These are phyloP conservation scores for Diachrysia chrysitis DNA, from an alignment of 2,888 invertebrate genomes.

Conservation along the genomic window DNA sequence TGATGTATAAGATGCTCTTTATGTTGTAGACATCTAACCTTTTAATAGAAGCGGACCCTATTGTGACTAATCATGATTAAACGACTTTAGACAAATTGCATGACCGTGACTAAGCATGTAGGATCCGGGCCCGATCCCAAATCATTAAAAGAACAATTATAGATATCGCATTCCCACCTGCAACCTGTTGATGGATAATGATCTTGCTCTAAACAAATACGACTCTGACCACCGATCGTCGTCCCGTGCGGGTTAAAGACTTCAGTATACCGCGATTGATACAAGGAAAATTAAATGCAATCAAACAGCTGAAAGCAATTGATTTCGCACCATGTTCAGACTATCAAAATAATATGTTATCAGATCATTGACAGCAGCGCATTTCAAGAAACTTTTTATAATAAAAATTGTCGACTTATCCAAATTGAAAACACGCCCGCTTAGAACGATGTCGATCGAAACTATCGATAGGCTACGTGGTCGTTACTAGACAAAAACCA, in stretches of 20 bases:
- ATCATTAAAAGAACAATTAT: conserved; percentile 89
- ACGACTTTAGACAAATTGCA: conserved; percentile 89
- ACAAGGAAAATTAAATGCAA: conserved; percentile 36
- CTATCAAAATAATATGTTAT: conserved; percentile 49
- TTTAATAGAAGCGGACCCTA: conserved; percentile 85
- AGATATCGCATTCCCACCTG: conserved; percentile 88
- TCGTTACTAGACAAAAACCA: conserved; percentile 79
- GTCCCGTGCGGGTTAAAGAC: conserved; percentile 41
- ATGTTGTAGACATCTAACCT: conserved; percentile 81
- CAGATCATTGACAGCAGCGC: conserved; percentile 53
- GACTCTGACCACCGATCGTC: conserved; percentile 71
- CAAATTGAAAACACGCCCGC: conserved; percentile 67
- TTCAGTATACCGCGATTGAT: conserved; percentile 69
- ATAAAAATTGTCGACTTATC: conserved; percentile 63
- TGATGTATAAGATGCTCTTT: conserved; percentile 72
- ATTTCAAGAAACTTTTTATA: conserved; percentile 47
- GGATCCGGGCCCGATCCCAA: conserved; percentile 81
- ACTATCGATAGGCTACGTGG: conserved; percentile 67
- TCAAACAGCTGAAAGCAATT: conserved; percentile 35
- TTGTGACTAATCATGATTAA: conserved; percentile 90
- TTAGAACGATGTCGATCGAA: conserved; percentile 70
- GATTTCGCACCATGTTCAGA: conserved; percentile 34
- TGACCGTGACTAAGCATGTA: conserved; percentile 88
- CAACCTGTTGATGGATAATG: conserved; percentile 86
- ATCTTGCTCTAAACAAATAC: conserved; percentile 87